phyloP scores from a whole-genome alignment of 2,797 vertebrate species.

The Pangasius sanitwongsei region DNA sequence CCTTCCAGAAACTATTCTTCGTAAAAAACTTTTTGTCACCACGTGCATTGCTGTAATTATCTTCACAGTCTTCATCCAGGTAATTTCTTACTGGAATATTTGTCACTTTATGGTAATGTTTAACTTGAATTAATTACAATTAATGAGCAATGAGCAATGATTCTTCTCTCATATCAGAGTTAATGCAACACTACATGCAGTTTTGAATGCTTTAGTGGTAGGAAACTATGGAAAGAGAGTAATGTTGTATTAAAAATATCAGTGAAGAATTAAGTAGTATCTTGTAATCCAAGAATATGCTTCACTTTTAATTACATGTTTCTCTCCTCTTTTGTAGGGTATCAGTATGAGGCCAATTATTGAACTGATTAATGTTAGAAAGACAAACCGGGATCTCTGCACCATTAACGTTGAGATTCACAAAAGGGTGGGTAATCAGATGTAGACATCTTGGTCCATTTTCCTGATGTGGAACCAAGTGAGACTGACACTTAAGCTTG shows the following conservation, averaged over 20 bases:
- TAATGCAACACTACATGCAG: neutral
- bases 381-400: slow-evolving; percentile 86
- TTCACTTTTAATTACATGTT: neutral
- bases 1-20: slow-evolving; percentile 84
- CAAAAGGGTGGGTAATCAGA: slow-evolving; percentile 79
- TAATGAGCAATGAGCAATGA: neutral
- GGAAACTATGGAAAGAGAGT: neutral
- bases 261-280: neutral
- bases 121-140: neutral
- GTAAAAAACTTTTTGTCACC: slow-evolving; percentile 90
- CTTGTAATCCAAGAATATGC: neutral
- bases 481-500: neutral
- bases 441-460: neutral
- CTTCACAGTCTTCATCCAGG: slow-evolving; percentile 97
- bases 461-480: neutral
- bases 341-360: slow-evolving; percentile 94
- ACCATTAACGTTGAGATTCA: slow-evolving; percentile 93
- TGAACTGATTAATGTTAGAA: slow-evolving; percentile 91
- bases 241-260: slow-evolving; percentile 1
- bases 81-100: slow-evolving; percentile 54
- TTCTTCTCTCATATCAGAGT: neutral
- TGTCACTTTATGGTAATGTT: neutral
- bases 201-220: neutral
- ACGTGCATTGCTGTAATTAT: slow-evolving; percentile 91
- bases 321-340: slow-evolving; percentile 74